Evolutionary conservation across 2,888 invertebrate genomes (phyloP), one percentile per base, ranked within the genome.

Genomic region (Amblyteles armatorius): DNA sequence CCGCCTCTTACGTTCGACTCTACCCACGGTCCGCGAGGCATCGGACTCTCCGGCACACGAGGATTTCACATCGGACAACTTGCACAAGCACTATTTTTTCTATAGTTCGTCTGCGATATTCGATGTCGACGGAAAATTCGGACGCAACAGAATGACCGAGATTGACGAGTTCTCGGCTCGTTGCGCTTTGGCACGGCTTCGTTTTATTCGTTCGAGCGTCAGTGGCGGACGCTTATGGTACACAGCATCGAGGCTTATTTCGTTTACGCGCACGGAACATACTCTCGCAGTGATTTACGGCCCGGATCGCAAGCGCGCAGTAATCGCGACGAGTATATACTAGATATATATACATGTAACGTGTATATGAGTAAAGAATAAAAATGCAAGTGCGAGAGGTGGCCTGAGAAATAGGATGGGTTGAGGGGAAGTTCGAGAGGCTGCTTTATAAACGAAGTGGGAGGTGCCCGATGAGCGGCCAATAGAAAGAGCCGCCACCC

Each of bases 401-500:
- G 81, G 83, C 71, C 67, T 83, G 85, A 88, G 83, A 88, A 87
- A 87, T 83, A 82, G 73, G 63, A 67, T 33, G 60, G 60, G 71
- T 13, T 22, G 71, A 77, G 76, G 69, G 77, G 71, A 71, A 72
- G 76, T 71, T 85, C 79, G 82, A 85, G 82, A 79, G 77, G 76
- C 82, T 85, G 82, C 79, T 85, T 85, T 85, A 82, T 86, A 88
- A 87, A 87, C 86, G 76, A 88, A 91, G 90, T 91, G 88, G 92
- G 92, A 92, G 92, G 92, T 82, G 89, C 89, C 88, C 88, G 89
- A 91, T 92, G 88, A 86, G 84, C 89, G 79, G 57, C 92, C 92
- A 92, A 92, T 92, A 88, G 91, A 90, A 89, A 91, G 84, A 90
- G 90, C 90, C 89, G 89, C 91, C 91, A 91, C 91, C 92, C 91